A percentile compares a stretch with the other conserved stretches of the same genome.
These are phyloP conservation scores for Hemichromis elongatus DNA, from an alignment of 2,113 vertebrate species.

Conservation along the genomic window DNA sequence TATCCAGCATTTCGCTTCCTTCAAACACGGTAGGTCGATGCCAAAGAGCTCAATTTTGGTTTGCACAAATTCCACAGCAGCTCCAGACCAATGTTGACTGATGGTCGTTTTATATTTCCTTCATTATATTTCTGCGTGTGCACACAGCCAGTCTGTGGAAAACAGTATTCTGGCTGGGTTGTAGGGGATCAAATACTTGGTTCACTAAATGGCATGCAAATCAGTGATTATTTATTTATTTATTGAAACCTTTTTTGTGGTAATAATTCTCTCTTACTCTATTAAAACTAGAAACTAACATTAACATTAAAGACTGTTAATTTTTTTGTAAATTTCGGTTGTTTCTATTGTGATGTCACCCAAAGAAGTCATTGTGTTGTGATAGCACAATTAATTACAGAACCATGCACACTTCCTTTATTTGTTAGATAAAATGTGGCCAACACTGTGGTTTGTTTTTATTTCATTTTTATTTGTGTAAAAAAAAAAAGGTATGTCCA, in stretches of 20 bases:
- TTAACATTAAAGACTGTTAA: neutral
- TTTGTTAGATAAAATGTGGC: neutral
- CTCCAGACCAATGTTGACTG: neutral
- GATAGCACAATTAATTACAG: neutral
- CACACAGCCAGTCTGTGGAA: neutral
- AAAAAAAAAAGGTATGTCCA: neutral
- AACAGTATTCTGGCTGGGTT: neutral
- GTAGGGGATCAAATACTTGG: neutral
- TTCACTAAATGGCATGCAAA: too few relatives aligned
- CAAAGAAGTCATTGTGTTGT: accelerated
- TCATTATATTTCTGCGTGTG: neutral
- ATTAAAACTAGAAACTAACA: neutral
- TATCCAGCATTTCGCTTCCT: neutral
- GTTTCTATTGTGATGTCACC: neutral
- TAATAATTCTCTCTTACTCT: neutral
- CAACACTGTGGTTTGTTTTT: neutral
- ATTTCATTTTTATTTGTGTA: neutral
- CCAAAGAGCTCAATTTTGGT: neutral
- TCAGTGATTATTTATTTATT: too few relatives aligned
- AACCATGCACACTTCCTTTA: neutral
- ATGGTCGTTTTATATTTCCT: neutral
- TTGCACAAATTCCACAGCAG: neutral
- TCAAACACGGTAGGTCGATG: neutral
- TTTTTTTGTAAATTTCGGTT: neutral
- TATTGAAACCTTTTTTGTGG: neutral